These are phyloP conservation scores for Gymnobelideus leadbeateri DNA, from an alignment of 2,113 vertebrate genomes.

Conservation along the genomic window DNA sequence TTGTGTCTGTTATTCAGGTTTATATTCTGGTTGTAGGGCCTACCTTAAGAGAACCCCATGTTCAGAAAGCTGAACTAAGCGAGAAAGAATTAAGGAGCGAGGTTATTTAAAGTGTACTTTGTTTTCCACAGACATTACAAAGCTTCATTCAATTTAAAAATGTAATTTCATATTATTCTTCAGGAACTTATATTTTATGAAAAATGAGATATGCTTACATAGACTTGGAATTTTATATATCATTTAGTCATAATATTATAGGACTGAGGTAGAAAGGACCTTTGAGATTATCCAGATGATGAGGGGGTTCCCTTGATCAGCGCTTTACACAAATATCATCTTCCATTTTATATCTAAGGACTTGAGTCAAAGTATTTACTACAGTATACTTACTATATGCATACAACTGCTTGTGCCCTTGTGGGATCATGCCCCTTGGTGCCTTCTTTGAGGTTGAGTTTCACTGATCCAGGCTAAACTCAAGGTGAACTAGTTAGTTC, in stretches of 20 bases:
- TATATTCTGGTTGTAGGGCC: background rate
- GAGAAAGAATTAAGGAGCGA: background rate
- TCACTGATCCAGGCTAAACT: background rate
- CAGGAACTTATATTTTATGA: background rate
- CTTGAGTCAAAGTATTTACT: background rate
- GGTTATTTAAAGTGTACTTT: background rate
- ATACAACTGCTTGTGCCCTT: background rate
- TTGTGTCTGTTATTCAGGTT: background rate
- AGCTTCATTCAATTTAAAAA: background rate
- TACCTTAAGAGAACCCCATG: background rate
- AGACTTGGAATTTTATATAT: background rate
- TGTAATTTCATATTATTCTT: background rate
- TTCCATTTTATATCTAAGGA: background rate
- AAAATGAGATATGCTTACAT: background rate
- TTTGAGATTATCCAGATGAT: background rate
- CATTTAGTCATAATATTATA: background rate
- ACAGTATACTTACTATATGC: background rate
- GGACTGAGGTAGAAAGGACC: background rate
- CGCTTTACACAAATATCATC: background rate
- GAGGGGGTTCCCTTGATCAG: background rate
- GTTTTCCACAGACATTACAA: background rate
- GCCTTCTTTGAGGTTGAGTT: background rate
- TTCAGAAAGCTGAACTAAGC: background rate
- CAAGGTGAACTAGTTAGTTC: background rate
- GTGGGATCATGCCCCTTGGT: background rate